Conservation (phyloP, 2,113 vertebrate species). For the Tragelaphus imberbis region DNA sequence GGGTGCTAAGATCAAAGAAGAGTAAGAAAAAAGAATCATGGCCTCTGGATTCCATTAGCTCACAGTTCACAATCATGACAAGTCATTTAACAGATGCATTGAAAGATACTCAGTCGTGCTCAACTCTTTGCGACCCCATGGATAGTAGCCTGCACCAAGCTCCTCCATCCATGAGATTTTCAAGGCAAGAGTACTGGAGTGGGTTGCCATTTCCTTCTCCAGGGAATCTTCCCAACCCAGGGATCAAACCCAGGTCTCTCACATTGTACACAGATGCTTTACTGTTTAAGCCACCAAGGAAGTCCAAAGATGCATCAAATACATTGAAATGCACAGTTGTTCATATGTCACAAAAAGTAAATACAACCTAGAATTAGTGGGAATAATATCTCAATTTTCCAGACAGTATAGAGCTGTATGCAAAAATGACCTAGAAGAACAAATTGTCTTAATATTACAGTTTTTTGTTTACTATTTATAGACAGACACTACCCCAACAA, state of each 20-base stretch:
- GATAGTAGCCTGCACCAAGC: too few relatives aligned
- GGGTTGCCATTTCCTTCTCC: too few relatives aligned
- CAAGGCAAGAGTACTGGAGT: too few relatives aligned
- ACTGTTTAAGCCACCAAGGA: too few relatives aligned
- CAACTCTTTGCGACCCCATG: too few relatives aligned
- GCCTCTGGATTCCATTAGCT: neutral
- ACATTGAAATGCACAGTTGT: neutral
- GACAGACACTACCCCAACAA: neutral
- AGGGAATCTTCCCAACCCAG: too few relatives aligned
- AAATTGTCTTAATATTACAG: neutral
- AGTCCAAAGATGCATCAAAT: neutral
- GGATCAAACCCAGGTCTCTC: too few relatives aligned
- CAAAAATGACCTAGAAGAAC: neutral
- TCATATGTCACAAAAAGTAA: neutral
- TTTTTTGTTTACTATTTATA: neutral
- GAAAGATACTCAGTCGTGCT: neutral
- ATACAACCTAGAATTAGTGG: neutral
- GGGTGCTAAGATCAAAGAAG: neutral
- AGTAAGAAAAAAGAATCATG: conserved; percentile 5
- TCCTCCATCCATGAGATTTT: too few relatives aligned
- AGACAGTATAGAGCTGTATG: neutral
- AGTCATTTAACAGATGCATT: neutral
- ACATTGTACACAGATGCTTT: too few relatives aligned
- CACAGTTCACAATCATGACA: neutral
- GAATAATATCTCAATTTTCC: neutral